phyloP scores from a whole-genome alignment of 2,113 vertebrate species.

The Forbesichthys papilliferus region DNA sequence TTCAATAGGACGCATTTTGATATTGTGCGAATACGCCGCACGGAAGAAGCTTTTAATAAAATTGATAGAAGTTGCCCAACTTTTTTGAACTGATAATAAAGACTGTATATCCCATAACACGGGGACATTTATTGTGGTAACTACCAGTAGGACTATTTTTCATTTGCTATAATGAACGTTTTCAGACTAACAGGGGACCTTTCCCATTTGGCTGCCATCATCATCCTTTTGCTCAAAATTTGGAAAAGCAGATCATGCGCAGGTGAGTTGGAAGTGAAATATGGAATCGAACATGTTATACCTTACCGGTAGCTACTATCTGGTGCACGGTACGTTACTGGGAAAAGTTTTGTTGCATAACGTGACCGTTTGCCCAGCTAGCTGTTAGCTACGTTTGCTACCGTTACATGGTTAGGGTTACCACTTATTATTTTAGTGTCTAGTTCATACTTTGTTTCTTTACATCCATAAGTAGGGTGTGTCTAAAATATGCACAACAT shows the following conservation, averaged over 20 bases:
- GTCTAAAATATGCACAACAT: too few relatives aligned
- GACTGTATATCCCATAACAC: neutral
- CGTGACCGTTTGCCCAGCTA: neutral
- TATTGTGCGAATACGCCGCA: constrained; percentile 16
- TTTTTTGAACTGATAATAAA: neutral
- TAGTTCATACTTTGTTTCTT: constrained; percentile 6
- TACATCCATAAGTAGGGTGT: too few relatives aligned
- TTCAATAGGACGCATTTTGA: constrained; percentile 30
- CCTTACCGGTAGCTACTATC: too few relatives aligned
- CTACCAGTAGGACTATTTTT: neutral
- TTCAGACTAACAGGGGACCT: constrained; percentile 92
- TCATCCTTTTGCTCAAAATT: constrained; percentile 96
- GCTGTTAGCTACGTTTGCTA: constrained; percentile 4
- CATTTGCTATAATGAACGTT: constrained; percentile 83
- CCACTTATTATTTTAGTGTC: constrained; percentile 53
- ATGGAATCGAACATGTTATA: neutral
- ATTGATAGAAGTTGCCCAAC: neutral
- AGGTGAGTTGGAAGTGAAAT: constrained; percentile 72
- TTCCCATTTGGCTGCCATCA: constrained; percentile 95
- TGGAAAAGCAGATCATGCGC: constrained; percentile 97
- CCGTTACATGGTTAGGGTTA: constrained; percentile 32
- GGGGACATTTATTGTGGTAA: neutral
- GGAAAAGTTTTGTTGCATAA: neutral
- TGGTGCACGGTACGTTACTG: neutral
- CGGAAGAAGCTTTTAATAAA: neutral